These are phyloP conservation scores for Apantesis nais DNA, from an alignment of 2,888 invertebrate species.

Conservation along the genomic window DNA sequence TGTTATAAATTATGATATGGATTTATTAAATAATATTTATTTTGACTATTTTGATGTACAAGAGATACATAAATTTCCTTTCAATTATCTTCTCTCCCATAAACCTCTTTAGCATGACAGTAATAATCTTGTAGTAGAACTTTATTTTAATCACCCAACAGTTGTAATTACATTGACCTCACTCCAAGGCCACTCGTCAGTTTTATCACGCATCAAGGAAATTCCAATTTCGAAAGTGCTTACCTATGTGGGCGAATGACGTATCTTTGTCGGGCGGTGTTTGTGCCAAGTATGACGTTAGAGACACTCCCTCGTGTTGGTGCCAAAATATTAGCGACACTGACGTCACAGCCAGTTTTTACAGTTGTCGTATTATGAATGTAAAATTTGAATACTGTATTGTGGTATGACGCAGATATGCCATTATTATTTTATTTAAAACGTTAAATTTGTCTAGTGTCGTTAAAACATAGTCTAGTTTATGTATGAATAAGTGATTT, in stretches of 20 bases:
- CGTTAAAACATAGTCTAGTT: background rate
- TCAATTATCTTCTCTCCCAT: too few species aligned
- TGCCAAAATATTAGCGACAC: conserved; percentile 49
- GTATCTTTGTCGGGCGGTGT: conserved; percentile 22
- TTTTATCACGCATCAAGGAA: conserved; percentile 16
- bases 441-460: conserved; percentile 2
- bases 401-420: background rate
- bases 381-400: conserved; percentile 15
- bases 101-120: background rate
- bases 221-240: conserved; percentile 33
- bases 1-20: background rate
- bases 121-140: background rate
- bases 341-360: conserved; percentile 29
- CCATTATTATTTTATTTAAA: conserved; percentile 6
- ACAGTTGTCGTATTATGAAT: conserved; percentile 26
- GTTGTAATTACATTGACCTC: background rate
- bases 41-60: background rate
- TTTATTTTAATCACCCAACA: background rate
- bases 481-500: background rate
- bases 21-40: background rate
- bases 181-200: background rate
- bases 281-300: conserved; percentile 38
- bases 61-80: background rate
- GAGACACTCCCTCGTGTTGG: conserved; percentile 54
- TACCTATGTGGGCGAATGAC: conserved; percentile 33